A percentile compares a stretch with the other conserved stretches of the same genome.
Conservation (phyloP, 37 sponge, comb jelly and placozoan species). For the Mnemiopsis leidyi region DNA sequence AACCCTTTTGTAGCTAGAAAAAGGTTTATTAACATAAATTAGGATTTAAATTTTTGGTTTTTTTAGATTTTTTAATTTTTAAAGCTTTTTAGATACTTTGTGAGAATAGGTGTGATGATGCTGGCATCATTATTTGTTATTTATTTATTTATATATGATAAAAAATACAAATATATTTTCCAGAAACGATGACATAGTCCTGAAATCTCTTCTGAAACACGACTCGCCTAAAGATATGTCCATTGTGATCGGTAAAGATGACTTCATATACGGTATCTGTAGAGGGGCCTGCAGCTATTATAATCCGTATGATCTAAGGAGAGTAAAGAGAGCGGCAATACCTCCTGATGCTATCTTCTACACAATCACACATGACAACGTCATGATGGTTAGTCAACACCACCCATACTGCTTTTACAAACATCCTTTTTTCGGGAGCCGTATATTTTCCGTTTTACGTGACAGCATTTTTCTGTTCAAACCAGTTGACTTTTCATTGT, state of each 20-base stretch:
- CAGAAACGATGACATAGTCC: conserved; percentile 25
- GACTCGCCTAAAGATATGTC: background rate
- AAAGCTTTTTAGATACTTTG: too few relatives aligned
- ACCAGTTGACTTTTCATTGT: background rate
- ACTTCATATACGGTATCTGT: conserved; percentile 33
- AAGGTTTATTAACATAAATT: too few relatives aligned
- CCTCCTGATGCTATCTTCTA: conserved; percentile 30
- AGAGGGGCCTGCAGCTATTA: background rate
- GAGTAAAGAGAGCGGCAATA: background rate
- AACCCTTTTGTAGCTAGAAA: too few relatives aligned
- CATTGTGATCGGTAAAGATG: background rate
- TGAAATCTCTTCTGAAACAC: conserved; percentile 25
- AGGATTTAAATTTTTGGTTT: too few relatives aligned
- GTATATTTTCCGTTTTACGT: too few relatives aligned
- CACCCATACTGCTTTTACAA: too few relatives aligned
- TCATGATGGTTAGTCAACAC: conserved; percentile 52
- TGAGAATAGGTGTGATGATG: too few relatives aligned
- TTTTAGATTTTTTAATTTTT: too few relatives aligned
- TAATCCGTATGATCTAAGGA: conserved; percentile 54
- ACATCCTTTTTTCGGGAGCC: too few relatives aligned
- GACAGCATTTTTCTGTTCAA: background rate
- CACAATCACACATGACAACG: conserved; percentile 20
- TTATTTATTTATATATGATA: background rate
- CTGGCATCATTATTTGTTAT: background rate
- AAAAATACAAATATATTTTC: background rate